These are phyloP conservation scores for Ennomos quercinarius DNA, from an alignment of 2,888 invertebrate genomes.

Conservation along the genomic window DNA sequence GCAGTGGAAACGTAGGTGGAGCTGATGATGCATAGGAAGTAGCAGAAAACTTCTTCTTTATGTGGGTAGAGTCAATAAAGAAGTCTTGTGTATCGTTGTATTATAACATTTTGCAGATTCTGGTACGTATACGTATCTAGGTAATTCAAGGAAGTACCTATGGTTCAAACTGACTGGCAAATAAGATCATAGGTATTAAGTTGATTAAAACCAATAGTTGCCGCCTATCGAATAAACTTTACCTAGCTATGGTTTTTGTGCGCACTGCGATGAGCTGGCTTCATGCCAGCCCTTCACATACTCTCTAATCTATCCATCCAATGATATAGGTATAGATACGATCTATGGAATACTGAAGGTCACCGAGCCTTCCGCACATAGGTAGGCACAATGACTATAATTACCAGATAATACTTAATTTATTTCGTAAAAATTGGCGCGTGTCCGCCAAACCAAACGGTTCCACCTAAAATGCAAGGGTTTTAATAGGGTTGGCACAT, in stretches of 20 bases:
- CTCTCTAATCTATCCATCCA: conserved; percentile 11
- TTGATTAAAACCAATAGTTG: conserved; percentile 9
- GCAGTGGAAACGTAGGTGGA: too few relatives aligned
- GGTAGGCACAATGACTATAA: neutral
- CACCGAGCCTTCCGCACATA: conserved; percentile 1
- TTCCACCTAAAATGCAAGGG: conserved; percentile 5
- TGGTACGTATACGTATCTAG: neutral
- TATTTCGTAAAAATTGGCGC: conserved; percentile 9
- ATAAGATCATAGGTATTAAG: neutral
- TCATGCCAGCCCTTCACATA: conserved; percentile 43
- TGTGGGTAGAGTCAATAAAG: too few relatives aligned
- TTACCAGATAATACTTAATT: neutral
- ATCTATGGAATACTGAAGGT: conserved; percentile 28
- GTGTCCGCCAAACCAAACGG: conserved; percentile 7
- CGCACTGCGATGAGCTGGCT: conserved; percentile 45
- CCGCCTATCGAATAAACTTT: conserved; percentile 31
- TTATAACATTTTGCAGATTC: too few relatives aligned
- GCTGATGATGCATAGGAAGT: too few relatives aligned
- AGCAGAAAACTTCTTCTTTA: too few relatives aligned
- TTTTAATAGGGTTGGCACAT: conserved; percentile 19
- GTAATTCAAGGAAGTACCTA: neutral
- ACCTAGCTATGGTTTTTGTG: conserved; percentile 35
- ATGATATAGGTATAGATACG: conserved; percentile 32
- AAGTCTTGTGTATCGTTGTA: too few relatives aligned
- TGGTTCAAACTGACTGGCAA: neutral